These are phyloP conservation scores for Chironomus tepperi DNA, from an alignment of 1,140 invertebrate species.

Conservation along the genomic window DNA sequence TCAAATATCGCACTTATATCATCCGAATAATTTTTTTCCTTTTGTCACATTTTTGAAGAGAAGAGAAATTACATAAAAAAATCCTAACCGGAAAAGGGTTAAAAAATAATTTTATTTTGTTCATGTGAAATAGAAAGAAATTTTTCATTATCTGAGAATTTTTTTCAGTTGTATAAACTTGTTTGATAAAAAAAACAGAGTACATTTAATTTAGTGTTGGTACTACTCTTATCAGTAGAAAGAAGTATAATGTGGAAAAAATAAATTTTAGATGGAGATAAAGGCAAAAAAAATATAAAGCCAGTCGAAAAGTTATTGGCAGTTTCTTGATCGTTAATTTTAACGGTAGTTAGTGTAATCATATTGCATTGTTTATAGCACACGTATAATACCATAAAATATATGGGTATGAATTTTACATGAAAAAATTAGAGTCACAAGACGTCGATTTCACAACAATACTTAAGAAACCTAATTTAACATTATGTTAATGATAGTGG, in stretches of 20 bases:
- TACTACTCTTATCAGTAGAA: neutral
- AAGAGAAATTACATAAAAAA: neutral
- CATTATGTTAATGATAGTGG: too few relatives aligned
- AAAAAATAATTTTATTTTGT: neutral
- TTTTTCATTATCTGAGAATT: too few relatives aligned
- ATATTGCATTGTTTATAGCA: neutral
- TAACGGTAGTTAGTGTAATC: neutral
- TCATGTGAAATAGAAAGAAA: too few relatives aligned
- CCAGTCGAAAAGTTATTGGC: neutral
- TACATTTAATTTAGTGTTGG: neutral
- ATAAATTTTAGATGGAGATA: neutral
- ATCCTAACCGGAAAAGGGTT: neutral
- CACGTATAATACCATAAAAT: too few relatives aligned
- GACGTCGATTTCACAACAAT: too few relatives aligned
- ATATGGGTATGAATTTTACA: too few relatives aligned
- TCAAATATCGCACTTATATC: neutral
- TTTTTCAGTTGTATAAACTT: too few relatives aligned
- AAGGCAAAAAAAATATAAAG: neutral
- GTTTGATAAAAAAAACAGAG: too few relatives aligned
- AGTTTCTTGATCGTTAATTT: neutral
- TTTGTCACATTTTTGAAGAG: neutral
- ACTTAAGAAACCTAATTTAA: too few relatives aligned
- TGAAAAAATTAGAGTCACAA: too few relatives aligned
- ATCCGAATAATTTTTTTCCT: neutral
- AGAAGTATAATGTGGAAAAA: neutral